Conservation (phyloP, 2,113 vertebrate species). For the Microtus ochrogaster region DNA sequence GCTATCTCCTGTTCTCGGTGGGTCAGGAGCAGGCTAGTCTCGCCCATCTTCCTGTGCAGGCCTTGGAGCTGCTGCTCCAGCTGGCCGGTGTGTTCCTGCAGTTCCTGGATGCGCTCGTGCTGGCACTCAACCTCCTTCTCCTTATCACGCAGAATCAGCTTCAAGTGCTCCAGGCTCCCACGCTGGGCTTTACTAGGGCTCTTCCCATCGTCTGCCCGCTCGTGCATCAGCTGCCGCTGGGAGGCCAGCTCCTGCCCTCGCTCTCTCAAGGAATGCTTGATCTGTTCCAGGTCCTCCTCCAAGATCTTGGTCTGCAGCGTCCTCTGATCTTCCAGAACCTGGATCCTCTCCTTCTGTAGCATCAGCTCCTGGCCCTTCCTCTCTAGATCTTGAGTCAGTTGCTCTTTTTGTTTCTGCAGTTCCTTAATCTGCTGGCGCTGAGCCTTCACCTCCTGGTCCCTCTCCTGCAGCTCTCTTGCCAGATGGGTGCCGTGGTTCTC, state of each 20-base stretch:
- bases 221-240: slow-evolving; percentile 77
- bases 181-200: slow-evolving; percentile 77
- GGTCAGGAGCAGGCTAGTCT: slow-evolving; percentile 78
- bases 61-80: slow-evolving; percentile 80
- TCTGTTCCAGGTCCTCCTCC: slow-evolving; percentile 80
- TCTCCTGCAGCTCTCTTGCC: slow-evolving; percentile 70
- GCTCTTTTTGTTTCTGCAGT: slow-evolving; percentile 74
- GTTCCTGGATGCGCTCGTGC: slow-evolving; percentile 78
- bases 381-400: slow-evolving; percentile 70
- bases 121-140: slow-evolving; percentile 84
- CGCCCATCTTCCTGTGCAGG: slow-evolving; percentile 74
- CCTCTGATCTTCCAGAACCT: slow-evolving; percentile 80
- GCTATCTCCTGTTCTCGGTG: slow-evolving; percentile 82
- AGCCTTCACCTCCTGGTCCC: slow-evolving; percentile 45
- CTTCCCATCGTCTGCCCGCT: slow-evolving; percentile 75
- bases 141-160: slow-evolving; percentile 81
- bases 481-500: slow-evolving; percentile 62
- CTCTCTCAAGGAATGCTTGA: slow-evolving; percentile 82
- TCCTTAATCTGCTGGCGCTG: slow-evolving; percentile 68
- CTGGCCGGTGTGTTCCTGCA: slow-evolving; percentile 78
- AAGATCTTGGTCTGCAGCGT: slow-evolving; percentile 82
- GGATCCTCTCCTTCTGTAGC: slow-evolving; percentile 81
- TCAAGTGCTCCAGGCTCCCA: slow-evolving; percentile 81
- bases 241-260: slow-evolving; percentile 80
- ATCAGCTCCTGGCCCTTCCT: slow-evolving; percentile 68